Percentiles rank a stretch among this genome's conserved stretches.
Conservation (phyloP, 2,797 vertebrate genomes). For the Sternarchorhynchus goeldii region DNA sequence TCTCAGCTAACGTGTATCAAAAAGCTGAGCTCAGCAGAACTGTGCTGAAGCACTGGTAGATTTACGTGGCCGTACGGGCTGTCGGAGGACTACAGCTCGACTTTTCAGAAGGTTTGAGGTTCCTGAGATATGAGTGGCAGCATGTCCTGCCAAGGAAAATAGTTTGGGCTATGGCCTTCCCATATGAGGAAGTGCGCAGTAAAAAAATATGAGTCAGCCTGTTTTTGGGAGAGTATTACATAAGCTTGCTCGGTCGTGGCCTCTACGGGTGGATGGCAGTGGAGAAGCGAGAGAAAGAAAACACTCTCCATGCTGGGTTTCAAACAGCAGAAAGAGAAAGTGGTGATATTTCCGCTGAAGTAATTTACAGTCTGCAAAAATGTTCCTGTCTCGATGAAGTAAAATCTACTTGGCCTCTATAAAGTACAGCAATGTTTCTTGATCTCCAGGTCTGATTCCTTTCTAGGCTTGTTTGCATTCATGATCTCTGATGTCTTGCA, state of each 20-base stretch:
- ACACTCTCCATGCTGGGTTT: not conserved
- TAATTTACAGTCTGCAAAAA: conserved; percentile 1
- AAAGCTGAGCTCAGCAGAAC: conserved; percentile 16
- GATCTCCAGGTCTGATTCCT: not conserved
- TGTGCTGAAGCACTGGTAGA: not conserved
- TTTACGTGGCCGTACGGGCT: not conserved
- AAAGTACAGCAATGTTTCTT: not conserved
- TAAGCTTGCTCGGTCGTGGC: conserved; percentile 34
- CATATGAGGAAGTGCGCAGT: conserved; percentile 11
- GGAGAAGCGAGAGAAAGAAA: conserved; percentile 3
- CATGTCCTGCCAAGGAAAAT: conserved; percentile 23
- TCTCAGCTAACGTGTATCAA: not conserved
- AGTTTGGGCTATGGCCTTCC: conserved; percentile 10
- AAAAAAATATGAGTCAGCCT: conserved; percentile 35
- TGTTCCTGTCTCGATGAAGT: not conserved
- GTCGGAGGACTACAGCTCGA: not conserved
- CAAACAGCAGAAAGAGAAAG: conserved; percentile 17
- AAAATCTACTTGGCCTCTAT: not conserved
- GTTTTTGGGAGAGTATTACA: conserved; percentile 37
- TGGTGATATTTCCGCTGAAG: not conserved
- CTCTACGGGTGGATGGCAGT: conserved; percentile 28
- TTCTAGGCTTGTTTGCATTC: not conserved
- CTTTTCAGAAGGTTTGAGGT: conserved; percentile 5
- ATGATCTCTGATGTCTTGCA: too few species aligned
- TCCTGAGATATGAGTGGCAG: conserved; percentile 2